Evolutionary conservation across 2,113 vertebrate species (phyloP).

Genomic region (Bubo blakistoni): DNA sequence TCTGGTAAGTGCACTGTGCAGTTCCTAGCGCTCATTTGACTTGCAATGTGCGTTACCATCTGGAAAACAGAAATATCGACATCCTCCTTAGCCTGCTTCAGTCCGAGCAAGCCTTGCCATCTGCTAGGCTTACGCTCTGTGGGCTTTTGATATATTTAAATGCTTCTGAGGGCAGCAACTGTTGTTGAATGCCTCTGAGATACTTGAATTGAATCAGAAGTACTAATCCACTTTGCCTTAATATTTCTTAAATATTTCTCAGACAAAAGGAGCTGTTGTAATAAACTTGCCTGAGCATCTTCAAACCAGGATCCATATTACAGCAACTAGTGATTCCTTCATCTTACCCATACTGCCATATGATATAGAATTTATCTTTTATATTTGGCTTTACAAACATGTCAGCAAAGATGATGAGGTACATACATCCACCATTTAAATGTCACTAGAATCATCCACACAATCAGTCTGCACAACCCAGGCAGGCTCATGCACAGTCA

Average conservation of each 20-base stretch:
- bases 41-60: neutral
- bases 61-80: neutral
- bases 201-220: neutral
- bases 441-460: neutral
- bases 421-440: neutral
- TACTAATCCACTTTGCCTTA: neutral
- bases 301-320: neutral
- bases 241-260: neutral
- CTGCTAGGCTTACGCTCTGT: neutral
- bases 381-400: neutral
- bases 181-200: neutral
- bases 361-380: neutral
- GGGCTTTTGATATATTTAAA: neutral
- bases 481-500: neutral
- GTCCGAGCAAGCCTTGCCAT: neutral
- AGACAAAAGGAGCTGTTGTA: neutral
- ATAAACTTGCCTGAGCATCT: neutral
- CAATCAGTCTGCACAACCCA: too few species aligned
- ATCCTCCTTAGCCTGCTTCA: neutral
- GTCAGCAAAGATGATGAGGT: neutral
- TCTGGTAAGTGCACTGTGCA: neutral
- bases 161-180: neutral
- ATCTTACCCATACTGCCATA: neutral
- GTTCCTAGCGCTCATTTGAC: neutral
- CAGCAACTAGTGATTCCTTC: neutral